phyloP scores from a whole-genome alignment of 2,113 vertebrate genomes.

The Ceyx margarethae region DNA sequence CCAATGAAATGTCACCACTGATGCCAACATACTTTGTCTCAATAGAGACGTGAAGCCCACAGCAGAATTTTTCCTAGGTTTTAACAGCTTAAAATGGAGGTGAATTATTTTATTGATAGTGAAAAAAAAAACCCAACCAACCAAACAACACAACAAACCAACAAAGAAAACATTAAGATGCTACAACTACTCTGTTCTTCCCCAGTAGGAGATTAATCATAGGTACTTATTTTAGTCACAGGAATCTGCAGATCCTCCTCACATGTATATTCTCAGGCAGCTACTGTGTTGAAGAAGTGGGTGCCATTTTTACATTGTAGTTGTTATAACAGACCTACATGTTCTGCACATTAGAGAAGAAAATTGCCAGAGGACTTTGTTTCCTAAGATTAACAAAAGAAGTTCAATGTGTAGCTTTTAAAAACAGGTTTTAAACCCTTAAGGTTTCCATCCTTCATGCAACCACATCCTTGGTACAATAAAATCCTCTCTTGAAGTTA shows the following conservation, averaged over 20 bases:
- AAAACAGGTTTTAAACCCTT: slow-evolving; percentile 51
- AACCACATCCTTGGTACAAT: slow-evolving; percentile 34
- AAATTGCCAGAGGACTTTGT: not conserved
- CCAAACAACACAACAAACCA: too few relatives aligned
- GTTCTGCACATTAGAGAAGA: not conserved
- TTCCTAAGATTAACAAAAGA: slow-evolving; percentile 31
- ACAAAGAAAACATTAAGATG: not conserved
- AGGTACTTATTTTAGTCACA: not conserved
- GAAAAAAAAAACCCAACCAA: not conserved
- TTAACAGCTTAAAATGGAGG: not conserved
- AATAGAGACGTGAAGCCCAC: not conserved
- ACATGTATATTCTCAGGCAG: not conserved
- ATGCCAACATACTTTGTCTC: not conserved
- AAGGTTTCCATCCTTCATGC: slow-evolving; percentile 49
- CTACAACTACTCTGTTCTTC: not conserved
- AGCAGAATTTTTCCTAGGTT: not conserved
- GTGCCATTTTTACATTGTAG: not conserved
- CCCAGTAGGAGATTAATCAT: not conserved
- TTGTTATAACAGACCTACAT: slow-evolving; percentile 16
- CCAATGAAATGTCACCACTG: not conserved
- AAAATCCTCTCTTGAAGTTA: slow-evolving; percentile 57
- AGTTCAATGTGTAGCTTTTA: slow-evolving; percentile 32
- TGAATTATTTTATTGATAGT: not conserved
- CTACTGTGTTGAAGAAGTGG: not conserved
- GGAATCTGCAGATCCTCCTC: not conserved